Percentiles rank a stretch among this genome's conserved stretches.
Conservation (phyloP, 2,888 invertebrate genomes). For the Cerceris ruficornis region DNA sequence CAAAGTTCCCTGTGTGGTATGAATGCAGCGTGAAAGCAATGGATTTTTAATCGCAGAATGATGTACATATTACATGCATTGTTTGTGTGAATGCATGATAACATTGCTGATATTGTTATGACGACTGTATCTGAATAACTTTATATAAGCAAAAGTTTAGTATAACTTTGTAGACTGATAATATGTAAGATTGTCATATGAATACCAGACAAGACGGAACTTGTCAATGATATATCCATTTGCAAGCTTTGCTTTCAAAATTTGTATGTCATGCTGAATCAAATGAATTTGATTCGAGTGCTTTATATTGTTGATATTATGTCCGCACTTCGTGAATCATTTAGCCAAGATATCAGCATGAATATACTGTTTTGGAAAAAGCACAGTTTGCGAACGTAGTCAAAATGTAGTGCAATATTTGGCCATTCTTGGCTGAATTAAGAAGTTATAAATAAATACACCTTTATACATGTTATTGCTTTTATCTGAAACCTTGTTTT, state of each 20-base stretch:
- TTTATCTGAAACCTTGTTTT: conserved; percentile 7
- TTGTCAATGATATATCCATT: conserved; percentile 64
- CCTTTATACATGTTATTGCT: conserved; percentile 67
- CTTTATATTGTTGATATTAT: conserved; percentile 20
- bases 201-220: conserved; percentile 48
- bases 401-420: conserved; percentile 78
- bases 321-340: conserved; percentile 6
- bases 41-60: conserved; percentile 64
- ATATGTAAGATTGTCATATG: conserved; percentile 77
- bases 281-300: conserved; percentile 18
- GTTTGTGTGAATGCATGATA: conserved; percentile 69
- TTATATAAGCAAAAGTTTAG: conserved; percentile 72
- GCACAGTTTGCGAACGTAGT: conserved; percentile 76
- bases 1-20: conserved; percentile 55
- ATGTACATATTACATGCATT: conserved; percentile 71
- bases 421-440: conserved; percentile 68
- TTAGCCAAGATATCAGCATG: conserved; percentile 32
- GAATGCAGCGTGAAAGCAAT: conserved; percentile 68
- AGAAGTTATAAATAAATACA: conserved; percentile 76
- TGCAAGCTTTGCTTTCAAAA: conserved; percentile 65
- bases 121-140: conserved; percentile 65
- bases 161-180: conserved; percentile 81
- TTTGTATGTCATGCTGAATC: conserved; percentile 42
- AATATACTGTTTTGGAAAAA: conserved; percentile 45
- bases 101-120: conserved; percentile 66